phyloP scores from a whole-genome alignment of 2,113 vertebrate species.

The Delphinus delphis region DNA sequence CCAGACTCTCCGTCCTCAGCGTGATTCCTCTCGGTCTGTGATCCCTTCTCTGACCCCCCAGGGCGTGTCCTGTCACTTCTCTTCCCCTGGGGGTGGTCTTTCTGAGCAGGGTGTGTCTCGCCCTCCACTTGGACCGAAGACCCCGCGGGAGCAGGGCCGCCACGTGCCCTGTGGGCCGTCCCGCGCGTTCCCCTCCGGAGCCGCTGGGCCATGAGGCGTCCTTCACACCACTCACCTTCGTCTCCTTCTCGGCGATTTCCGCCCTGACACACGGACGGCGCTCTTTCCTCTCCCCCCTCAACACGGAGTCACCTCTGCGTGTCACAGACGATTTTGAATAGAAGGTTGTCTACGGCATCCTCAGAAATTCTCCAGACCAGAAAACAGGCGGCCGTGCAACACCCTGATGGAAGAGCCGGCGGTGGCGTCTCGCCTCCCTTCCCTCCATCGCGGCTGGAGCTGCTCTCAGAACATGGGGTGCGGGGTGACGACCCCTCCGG shows the following conservation, averaged over 20 bases:
- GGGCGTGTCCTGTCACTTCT: background rate
- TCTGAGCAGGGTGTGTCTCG: too few species aligned
- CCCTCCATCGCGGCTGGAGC: too few species aligned
- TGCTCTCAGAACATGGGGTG: too few species aligned
- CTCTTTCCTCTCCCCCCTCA: background rate
- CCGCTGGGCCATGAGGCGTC: too few species aligned
- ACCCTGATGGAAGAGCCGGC: too few species aligned
- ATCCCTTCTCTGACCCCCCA: background rate
- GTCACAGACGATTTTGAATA: background rate
- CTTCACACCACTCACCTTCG: rapidly evolving
- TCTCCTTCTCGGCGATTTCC: background rate
- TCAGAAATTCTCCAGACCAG: background rate
- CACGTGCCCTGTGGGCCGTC: too few species aligned
- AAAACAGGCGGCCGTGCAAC: too few species aligned
- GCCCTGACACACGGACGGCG: rapidly evolving
- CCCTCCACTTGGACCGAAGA: background rate
- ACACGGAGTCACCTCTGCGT: too few species aligned
- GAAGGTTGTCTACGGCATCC: background rate
- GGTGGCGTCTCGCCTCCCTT: too few species aligned
- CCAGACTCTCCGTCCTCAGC: background rate
- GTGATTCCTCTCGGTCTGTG: background rate
- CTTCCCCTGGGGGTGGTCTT: background rate
- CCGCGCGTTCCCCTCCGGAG: too few species aligned
- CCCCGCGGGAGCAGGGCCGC: too few species aligned
- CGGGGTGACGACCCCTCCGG: too few species aligned